Evolutionary conservation across 2,797 vertebrate species (phyloP), one percentile per base, ranked within the genome.

Genomic region (Lacerta bilineata): DNA sequence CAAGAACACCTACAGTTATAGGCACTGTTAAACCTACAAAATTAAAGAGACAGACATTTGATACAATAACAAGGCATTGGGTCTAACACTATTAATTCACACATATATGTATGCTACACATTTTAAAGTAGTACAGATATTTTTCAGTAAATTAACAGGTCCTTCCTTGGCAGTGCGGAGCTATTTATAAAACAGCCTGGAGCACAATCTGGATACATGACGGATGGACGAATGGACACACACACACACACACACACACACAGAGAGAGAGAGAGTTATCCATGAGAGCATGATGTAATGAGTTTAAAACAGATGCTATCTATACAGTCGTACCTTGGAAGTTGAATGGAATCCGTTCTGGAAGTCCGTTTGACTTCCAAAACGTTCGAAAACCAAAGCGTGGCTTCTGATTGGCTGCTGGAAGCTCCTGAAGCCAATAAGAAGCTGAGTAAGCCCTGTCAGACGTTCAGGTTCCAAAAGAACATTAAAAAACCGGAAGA

Each of bases 1-100:
- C 0, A 81, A 89, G 0, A 88, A 23, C 59, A 86, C 79, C 27
- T 0, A 72, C 0, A 25, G 88, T 0, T 84, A 77, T 3, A 39
- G 5, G 0, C 74, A 3, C 1, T 1, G 11, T 10, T 18, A 7
- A 1, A 33, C 74, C 95, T 96, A 91, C 29, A 55, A 88, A 92
- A 33, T 41, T 8, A 88, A 72, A 94, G 50, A 7, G 91, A 90
- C 82, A 89, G 71, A 29, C n/a, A 9, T 74, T 80, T 87, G 69
- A n/a, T 88, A 89, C 5, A 75, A 80, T 46, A 92, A 91, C 3
- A 90, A 90, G 29, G 6, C 20, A 36, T 36, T 50, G 66, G 46
- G 1, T 4, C 25, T 74, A n/a, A 2, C 72, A 84, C 13, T 59
- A 84, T 39, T 78, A 27, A 43, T 61, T 64, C 7, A 50, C 33